These are phyloP conservation scores for Gisinianus flammeolus DNA, from an alignment of 2,888 invertebrate species.

Conservation along the genomic window DNA sequence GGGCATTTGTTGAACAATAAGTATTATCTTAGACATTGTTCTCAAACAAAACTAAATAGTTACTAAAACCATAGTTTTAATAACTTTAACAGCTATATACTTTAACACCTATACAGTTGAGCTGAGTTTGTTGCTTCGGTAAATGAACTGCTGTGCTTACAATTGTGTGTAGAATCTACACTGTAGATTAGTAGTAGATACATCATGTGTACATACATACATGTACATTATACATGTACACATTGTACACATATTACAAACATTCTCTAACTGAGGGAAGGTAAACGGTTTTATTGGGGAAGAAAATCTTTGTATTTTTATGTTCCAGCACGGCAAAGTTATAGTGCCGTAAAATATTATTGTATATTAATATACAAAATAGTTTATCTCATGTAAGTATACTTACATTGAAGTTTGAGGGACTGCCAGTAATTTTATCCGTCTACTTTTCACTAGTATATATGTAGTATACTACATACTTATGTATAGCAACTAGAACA, in stretches of 20 bases:
- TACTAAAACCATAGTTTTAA: constrained; percentile 4
- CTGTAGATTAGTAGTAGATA: no score
- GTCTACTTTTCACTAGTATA: no score
- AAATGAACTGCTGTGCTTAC: background rate
- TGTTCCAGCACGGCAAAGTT: no score
- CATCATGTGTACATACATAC: no score
- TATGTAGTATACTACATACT: no score
- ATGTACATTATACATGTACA: no score
- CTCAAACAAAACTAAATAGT: constrained; percentile 23
- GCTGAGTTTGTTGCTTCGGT: no score
- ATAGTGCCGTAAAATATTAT: background rate
- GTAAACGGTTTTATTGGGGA: constrained; percentile 9
- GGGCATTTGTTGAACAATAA: constrained; percentile 30
- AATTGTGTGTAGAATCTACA: no score
- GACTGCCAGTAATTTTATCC: background rate
- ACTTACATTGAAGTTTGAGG: background rate
- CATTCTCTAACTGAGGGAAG: background rate
- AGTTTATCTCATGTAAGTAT: no score
- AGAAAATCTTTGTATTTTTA: background rate
- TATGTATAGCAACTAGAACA: no score
- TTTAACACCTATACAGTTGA: background rate
- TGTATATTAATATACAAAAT: background rate
- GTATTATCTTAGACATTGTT: constrained; percentile 34
- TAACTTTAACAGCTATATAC: constrained; percentile 16
- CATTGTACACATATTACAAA: background rate